phyloP scores from a whole-genome alignment of 2,888 invertebrate genomes.

The Eupithecia centaureata region DNA sequence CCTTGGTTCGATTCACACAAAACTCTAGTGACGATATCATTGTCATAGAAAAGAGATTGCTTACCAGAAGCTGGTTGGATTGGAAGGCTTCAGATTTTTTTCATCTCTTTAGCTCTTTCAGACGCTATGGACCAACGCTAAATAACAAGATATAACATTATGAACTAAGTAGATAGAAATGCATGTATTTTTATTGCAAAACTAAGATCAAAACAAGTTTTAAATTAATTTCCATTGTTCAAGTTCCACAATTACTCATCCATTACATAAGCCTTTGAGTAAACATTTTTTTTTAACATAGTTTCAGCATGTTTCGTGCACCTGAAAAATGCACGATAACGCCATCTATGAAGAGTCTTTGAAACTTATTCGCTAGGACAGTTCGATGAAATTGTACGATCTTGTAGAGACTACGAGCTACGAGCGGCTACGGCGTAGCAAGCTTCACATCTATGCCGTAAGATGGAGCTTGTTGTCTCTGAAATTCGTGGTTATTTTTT shows the following conservation, averaged over 20 bases:
- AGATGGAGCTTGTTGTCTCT: neutral
- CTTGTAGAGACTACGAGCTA: neutral
- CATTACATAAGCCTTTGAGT: neutral
- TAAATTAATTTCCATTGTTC: conserved; percentile 1
- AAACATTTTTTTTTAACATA: neutral
- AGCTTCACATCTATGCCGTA: neutral
- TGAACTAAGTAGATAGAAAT: neutral
- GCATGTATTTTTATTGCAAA: conserved; percentile 1
- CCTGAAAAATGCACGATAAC: neutral
- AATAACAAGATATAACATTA: neutral
- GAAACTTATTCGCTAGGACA: conserved; percentile 1
- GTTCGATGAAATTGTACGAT: neutral
- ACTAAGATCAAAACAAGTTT: conserved; percentile 1
- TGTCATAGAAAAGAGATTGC: too few species aligned
- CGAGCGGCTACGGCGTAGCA: conserved; percentile 4
- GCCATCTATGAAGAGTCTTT: conserved; percentile 2
- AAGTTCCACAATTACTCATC: neutral
- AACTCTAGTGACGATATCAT: too few species aligned
- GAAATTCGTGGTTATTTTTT: neutral
- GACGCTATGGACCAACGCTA: neutral
- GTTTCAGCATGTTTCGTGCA: neutral
- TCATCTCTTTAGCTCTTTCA: neutral
- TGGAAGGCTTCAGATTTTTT: neutral
- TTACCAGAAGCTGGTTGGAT: too few species aligned
- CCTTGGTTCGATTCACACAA: too few species aligned